Percentiles rank a stretch among this genome's conserved stretches.
phyloP scores from a whole-genome alignment of 2,797 vertebrate genomes.

The Melanogrammus aeglefinus region DNA sequence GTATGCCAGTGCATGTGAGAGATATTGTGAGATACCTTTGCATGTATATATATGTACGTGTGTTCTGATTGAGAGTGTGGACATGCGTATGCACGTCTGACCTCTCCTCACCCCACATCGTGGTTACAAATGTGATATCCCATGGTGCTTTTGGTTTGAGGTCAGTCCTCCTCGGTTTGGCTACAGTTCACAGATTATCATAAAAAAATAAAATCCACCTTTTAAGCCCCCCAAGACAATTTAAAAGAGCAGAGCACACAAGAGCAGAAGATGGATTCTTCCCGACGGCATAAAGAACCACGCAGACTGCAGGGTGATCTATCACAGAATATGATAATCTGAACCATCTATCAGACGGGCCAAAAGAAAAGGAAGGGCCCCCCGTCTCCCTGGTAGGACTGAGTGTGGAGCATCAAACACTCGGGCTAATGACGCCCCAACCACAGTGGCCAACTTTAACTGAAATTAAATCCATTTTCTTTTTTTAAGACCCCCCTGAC shows the following conservation, averaged over 20 bases:
- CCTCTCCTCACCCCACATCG: slow-evolving; percentile 22
- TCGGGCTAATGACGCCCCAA: slow-evolving; percentile 34
- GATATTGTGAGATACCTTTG: background rate
- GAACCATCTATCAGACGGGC: slow-evolving; percentile 28
- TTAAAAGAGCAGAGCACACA: background rate
- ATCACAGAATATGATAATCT: slow-evolving; percentile 24
- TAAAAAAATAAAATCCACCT: background rate
- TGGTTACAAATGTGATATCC: slow-evolving; percentile 25
- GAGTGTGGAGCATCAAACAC: slow-evolving; percentile 13
- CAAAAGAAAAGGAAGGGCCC: slow-evolving; percentile 20
- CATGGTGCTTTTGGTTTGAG: slow-evolving; percentile 17
- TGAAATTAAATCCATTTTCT: slow-evolving; percentile 35
- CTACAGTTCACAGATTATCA: background rate
- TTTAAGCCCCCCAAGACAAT: background rate
- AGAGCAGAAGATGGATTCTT: background rate
- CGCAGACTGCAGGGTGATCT: slow-evolving; percentile 26
- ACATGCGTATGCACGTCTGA: slow-evolving; percentile 9
- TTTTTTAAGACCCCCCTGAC: slow-evolving; percentile 4
- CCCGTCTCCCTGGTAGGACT: slow-evolving; percentile 12
- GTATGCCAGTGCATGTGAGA: background rate
- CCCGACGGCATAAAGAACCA: background rate
- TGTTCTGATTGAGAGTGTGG: slow-evolving; percentile 10
- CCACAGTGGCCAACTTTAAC: slow-evolving; percentile 8
- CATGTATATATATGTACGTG: background rate
- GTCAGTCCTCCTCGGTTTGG: background rate